Evolutionary conservation across 2,797 vertebrate species (phyloP), one percentile per base, ranked within the genome.

Genomic region (Clamator glandarius): DNA sequence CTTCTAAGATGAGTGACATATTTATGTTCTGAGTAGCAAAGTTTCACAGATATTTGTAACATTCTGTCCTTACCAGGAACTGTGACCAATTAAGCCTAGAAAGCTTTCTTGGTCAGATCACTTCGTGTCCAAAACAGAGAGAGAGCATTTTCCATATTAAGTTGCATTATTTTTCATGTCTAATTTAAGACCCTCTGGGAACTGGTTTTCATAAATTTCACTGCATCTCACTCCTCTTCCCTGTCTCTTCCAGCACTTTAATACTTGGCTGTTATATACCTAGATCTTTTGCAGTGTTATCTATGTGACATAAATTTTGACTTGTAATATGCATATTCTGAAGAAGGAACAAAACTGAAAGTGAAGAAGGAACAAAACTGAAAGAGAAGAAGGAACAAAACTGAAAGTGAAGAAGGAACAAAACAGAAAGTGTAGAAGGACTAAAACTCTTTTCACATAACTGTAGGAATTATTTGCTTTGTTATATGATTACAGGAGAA

Each of bases 81-180:
- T 90, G 78, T 84, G 79, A 72, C 28, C 26, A 92, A 48, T 89
- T 87, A 84, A 72, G 81, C n/a, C 54, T 64, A 66, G 61, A 77
- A 85, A 77, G 19, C 36, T 70, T 44, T 74, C 62, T 85, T 89
- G 55, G 58, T 77, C 63, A 54, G 52, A 83, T 72, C 33, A 76
- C 11, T 17, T 90, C 51, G 80, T 87, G 78, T 92, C 35, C 25
- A 70, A 93, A 93, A 64, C 44, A 87, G 39, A 42, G 25, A 57
- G 51, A 92, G 72, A 70, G 67, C 26, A 26, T 72, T 41, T 87
- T 89, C 54, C 51, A 12, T 29, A 79, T 64, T 79, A 74, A 90
- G 77, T 21, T 12, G 25, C n/a, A 54, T 68, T 67, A 85, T 87
- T 87, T 84, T 92, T 44, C 61, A 46, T n/a, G 15, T 57, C 44